Percentiles rank a stretch among this genome's conserved stretches.
These are phyloP conservation scores for Heterodera filipjevi DNA, from an alignment of 2,888 invertebrate genomes.

Conservation along the genomic window DNA sequence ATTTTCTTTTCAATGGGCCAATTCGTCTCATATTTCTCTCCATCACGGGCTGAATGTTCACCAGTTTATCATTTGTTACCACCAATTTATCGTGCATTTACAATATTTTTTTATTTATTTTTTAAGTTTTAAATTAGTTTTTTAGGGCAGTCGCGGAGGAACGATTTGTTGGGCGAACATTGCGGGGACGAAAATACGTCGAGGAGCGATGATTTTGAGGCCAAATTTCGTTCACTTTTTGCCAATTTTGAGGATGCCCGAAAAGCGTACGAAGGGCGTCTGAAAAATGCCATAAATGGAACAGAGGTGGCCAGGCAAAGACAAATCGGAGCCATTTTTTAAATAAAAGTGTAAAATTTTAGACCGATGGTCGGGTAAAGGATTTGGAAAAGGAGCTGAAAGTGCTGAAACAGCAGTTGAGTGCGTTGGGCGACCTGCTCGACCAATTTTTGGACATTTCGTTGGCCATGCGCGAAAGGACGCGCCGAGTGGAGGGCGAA, in stretches of 20 bases:
- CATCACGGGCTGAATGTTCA: background rate
- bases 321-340: too few species aligned
- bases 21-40: background rate
- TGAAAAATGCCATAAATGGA: background rate
- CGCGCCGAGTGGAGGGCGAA: background rate
- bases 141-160: background rate
- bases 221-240: background rate
- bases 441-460: background rate
- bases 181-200: background rate
- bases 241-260: constrained; percentile 8
- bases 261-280: background rate
- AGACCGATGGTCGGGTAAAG: background rate
- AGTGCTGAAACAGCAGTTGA: background rate
- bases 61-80: background rate
- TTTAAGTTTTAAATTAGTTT: background rate
- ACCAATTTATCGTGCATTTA: background rate
- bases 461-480: background rate
- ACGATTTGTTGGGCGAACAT: background rate
- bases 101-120: background rate
- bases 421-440: background rate
- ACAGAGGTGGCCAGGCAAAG: background rate
- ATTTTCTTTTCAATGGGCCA: background rate
- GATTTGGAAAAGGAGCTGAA: background rate
- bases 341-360: background rate
- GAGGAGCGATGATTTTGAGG: background rate